A percentile compares a stretch with the other conserved stretches of the same genome.
Evolutionary conservation across 2,797 vertebrate species (phyloP).

Genomic region (Ctenosaura bakeri): DNA sequence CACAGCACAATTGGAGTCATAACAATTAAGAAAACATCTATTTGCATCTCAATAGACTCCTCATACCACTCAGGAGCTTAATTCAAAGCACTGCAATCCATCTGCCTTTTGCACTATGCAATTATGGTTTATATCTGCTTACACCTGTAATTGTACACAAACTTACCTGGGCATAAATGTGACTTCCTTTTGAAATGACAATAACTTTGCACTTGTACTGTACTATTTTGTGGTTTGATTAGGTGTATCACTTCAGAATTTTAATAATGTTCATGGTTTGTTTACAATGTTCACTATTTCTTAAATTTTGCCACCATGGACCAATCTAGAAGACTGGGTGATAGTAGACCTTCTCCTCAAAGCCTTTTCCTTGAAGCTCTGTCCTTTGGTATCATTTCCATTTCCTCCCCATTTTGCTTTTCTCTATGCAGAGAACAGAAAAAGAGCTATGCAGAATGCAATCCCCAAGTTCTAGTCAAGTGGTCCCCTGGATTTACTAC

Average conservation of each 20-base stretch:
- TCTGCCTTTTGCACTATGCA: not conserved
- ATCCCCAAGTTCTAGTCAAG: not conserved
- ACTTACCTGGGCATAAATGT: not conserved
- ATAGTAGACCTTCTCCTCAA: not conserved
- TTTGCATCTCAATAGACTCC: not conserved
- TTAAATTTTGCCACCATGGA: too few species aligned
- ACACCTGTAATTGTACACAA: not conserved
- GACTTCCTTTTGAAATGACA: not conserved
- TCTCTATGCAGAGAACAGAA: not conserved
- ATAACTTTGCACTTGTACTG: too few species aligned
- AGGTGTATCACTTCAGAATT: not conserved
- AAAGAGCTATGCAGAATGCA: not conserved
- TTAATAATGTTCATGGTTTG: too few species aligned
- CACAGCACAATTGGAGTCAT: not conserved
- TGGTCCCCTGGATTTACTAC: not conserved
- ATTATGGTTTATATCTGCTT: not conserved
- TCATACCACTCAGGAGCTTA: not conserved
- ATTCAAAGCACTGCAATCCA: not conserved
- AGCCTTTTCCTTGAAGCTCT: not conserved
- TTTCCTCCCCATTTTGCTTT: not conserved
- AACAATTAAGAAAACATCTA: constrained; percentile 6
- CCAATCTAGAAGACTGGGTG: not conserved
- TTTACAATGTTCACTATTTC: too few species aligned
- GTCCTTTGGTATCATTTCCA: not conserved
- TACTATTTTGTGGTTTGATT: too few species aligned